Conservation (phyloP, 1,140 invertebrate genomes). For the Macrotrachela quadricornifera region DNA sequence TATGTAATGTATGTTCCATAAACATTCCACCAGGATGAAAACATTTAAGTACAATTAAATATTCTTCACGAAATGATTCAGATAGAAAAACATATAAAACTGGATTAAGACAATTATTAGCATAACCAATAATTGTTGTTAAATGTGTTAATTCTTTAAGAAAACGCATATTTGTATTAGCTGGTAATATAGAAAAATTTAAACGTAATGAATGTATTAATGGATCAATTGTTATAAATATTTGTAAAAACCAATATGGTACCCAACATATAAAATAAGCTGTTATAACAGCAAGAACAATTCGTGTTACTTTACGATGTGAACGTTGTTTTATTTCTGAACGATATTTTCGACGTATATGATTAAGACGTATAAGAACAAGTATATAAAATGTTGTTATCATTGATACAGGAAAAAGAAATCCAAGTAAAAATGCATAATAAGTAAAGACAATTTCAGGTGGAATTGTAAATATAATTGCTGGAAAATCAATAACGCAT, state of each 20-base stretch:
- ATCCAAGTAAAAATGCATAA: constrained; percentile 74
- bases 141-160: background rate
- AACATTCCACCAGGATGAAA: no score
- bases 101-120: background rate
- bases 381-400: constrained; percentile 87
- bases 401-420: constrained; percentile 65
- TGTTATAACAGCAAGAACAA: constrained; percentile 79
- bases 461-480: background rate
- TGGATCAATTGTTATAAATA: constrained; percentile 14
- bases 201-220: no score
- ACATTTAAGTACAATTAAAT: no score
- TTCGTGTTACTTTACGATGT: constrained; percentile 68
- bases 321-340: constrained; percentile 79
- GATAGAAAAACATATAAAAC: background rate
- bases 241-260: constrained; percentile 71
- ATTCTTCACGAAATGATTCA: background rate
- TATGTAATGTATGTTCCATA: no score
- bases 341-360: constrained; percentile 23
- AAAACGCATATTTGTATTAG: background rate
- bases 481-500: no score
- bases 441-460: constrained; percentile 46
- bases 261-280: constrained; percentile 91
- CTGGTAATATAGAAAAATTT: no score
- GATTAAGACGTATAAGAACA: constrained; percentile 61
- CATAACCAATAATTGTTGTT: background rate